phyloP scores from a whole-genome alignment of 2,113 vertebrate genomes.

The Laterallus jamaicensis region DNA sequence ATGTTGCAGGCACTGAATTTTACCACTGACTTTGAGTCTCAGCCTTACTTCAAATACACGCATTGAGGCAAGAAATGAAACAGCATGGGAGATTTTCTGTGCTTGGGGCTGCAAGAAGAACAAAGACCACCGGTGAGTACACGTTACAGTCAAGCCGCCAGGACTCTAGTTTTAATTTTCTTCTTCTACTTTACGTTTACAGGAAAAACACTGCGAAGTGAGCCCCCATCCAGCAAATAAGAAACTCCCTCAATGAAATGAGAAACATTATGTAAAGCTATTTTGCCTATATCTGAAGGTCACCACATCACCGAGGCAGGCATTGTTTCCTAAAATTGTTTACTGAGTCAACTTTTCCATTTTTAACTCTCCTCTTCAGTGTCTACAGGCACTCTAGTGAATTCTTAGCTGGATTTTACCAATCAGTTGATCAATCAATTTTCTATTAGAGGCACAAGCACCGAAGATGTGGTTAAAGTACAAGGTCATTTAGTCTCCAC shows the following conservation, averaged over 20 bases:
- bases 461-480: neutral
- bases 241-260: neutral
- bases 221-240: neutral
- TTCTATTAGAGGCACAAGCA: neutral
- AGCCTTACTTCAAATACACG: neutral
- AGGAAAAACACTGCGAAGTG: neutral
- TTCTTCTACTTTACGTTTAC: neutral
- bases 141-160: neutral
- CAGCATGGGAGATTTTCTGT: neutral
- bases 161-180: neutral
- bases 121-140: neutral
- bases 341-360: neutral
- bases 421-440: constrained; percentile 12
- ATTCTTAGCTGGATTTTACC: neutral
- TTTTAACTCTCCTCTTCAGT: neutral
- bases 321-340: neutral
- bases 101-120: neutral
- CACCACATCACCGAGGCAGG: neutral
- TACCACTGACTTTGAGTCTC: neutral
- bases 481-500: neutral
- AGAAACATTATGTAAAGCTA: neutral
- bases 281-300: neutral
- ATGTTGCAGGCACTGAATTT: neutral
- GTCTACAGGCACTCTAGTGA: neutral
- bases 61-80: neutral